Conservation (phyloP, 2,888 invertebrate species). For the Apotomis turbidana region DNA sequence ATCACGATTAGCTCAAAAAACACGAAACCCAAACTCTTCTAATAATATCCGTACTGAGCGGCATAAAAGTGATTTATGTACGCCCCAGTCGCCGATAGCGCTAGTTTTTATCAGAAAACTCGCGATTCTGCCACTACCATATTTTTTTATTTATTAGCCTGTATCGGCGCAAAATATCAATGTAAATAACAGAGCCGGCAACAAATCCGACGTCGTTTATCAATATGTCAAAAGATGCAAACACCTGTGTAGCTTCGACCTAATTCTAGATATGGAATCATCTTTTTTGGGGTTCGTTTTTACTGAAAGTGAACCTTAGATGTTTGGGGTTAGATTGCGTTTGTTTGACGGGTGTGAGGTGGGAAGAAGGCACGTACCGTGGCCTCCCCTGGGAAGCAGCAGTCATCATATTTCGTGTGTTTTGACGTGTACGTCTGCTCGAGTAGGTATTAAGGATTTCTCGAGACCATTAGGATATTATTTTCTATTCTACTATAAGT, state of each 20-base stretch:
- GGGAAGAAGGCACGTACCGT: conserved; percentile 21
- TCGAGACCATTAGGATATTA: conserved; percentile 41
- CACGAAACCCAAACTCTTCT: neutral
- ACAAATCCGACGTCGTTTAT: conserved; percentile 36
- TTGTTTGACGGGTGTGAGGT: conserved; percentile 1
- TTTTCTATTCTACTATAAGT: conserved; percentile 32
- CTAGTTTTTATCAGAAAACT: conserved; percentile 34
- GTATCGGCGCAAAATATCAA: conserved; percentile 29
- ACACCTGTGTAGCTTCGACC: conserved; percentile 32
- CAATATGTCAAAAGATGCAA: conserved; percentile 38
- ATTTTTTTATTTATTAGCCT: conserved; percentile 33
- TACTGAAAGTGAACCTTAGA: neutral
- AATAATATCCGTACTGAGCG: conserved; percentile 1
- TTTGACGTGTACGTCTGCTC: conserved; percentile 26
- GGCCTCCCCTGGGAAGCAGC: conserved; percentile 24
- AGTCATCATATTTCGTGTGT: conserved; percentile 40
- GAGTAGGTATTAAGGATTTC: conserved; percentile 37
- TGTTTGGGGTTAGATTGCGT: neutral
- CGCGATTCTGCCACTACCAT: conserved; percentile 53
- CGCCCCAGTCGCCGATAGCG: conserved; percentile 2
- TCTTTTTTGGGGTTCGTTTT: conserved; percentile 7
- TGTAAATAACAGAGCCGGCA: conserved; percentile 31
- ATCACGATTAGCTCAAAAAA: conserved; percentile 5
- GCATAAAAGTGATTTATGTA: conserved; percentile 28
- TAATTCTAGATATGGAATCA: conserved; percentile 34